Evolutionary conservation across 1,140 invertebrate species (phyloP).

Genomic region (Arctopsyche grandis): DNA sequence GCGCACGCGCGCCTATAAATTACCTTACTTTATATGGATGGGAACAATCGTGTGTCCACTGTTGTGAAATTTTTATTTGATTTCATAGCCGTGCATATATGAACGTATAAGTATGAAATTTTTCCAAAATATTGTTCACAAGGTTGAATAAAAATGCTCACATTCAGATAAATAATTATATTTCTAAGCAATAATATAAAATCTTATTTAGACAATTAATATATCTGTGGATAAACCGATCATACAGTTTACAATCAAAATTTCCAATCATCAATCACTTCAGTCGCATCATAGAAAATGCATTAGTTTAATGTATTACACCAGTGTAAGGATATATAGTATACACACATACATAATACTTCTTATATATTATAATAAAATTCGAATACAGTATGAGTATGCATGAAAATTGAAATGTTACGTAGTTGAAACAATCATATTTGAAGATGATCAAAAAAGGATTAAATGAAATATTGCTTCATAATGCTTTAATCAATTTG

Average conservation of each 20-base stretch:
- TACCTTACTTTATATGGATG: no score
- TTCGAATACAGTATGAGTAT: background rate
- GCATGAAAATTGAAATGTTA: background rate
- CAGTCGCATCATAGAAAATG: conserved; percentile 24
- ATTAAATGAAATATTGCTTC: background rate
- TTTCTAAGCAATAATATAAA: conserved; percentile 68
- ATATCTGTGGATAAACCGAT: background rate
- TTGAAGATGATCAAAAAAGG: no score
- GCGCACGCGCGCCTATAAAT: no score
- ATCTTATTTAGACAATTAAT: conserved; percentile 57
- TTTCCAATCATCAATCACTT: background rate
- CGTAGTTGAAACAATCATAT: background rate
- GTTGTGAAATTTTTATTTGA: no score
- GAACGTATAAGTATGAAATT: no score
- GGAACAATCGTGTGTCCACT: no score
- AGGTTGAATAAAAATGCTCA: conserved; percentile 32
- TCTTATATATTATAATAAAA: background rate
- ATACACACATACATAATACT: conserved; percentile 39
- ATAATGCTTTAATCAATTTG: background rate
- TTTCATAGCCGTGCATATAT: no score
- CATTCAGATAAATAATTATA: conserved; percentile 66
- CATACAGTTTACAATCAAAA: conserved; percentile 10
- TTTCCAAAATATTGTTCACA: no score
- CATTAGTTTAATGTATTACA: conserved; percentile 5
- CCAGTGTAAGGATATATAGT: conserved; percentile 20